Evolutionary conservation across 2,888 invertebrate genomes (phyloP).

Genomic region (Penaeus monodon): DNA sequence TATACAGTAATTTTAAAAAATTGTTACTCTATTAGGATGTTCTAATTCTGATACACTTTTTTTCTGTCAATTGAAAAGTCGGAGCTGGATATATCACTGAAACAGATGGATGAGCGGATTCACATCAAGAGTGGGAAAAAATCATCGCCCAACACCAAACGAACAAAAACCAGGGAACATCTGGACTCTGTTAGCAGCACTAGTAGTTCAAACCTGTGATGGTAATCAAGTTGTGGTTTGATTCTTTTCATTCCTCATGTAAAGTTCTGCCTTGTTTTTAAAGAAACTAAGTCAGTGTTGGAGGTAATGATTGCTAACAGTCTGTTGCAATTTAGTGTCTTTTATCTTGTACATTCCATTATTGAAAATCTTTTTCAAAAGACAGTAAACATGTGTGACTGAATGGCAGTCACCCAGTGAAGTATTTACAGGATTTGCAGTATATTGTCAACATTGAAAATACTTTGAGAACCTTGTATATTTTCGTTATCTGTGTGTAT

Average conservation of each 20-base stretch:
- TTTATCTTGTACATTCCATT: background rate
- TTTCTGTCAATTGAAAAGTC: conserved; percentile 22
- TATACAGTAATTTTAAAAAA: no score
- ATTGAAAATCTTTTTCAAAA: no score
- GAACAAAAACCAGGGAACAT: conserved; percentile 43
- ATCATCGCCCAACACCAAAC: conserved; percentile 40
- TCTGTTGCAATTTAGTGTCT: background rate
- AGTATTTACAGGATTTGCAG: no score
- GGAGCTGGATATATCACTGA: conserved; percentile 54
- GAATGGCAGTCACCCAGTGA: no score
- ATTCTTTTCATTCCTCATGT: conserved; percentile 11
- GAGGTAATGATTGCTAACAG: background rate
- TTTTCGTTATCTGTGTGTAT: no score
- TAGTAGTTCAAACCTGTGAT: conserved; percentile 59
- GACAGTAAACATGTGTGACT: no score
- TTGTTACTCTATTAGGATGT: no score
- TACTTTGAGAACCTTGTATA: no score
- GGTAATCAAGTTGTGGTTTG: conserved; percentile 9
- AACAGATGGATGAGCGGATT: conserved; percentile 60
- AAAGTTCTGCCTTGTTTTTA: background rate
- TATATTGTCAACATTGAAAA: no score
- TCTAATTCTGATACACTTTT: background rate
- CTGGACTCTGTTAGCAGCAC: conserved; percentile 59
- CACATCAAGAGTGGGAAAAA: conserved; percentile 56
- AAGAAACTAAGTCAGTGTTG: no score